Base-by-base conservation (phyloP, 1,140 invertebrate species). In the Hestina assimilis region DNA sequence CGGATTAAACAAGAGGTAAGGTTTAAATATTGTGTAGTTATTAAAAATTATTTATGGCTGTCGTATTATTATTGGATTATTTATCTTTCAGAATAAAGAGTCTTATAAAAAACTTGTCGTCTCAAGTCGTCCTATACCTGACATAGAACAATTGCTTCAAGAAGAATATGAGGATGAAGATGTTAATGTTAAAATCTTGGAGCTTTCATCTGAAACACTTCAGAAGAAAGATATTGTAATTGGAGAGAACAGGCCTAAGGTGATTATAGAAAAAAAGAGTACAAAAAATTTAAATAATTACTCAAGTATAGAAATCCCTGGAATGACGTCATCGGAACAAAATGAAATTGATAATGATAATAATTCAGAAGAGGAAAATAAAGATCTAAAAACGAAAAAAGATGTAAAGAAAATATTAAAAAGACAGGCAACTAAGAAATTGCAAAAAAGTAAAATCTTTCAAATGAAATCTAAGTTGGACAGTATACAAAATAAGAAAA, bases 151-250 rank as follows among this genome's bases (percentile, higher is more conserved):
- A 59, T 84, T 94, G 29, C 83, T 93, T 0, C 89, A 91, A 50
- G 89, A 93, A 66, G 91, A 94, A 65, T 94, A 88, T 72, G 93
- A 94, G 79, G 90, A 93, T 66, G 92, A 93, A n/a, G 91, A 93
- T 70, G 93, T 94, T 4, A 93, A 92, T 66, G 93, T 95, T 3
- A 94, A 93, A 85, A 92, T 95, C 48, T 89, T 93, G 0, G 93
- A 95, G 72, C 78, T 95, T 8, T 92, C 92, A 20, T 85, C 92
- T 35, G 91, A 91, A 40, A 91, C 92, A 24, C 83, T 94, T 41
- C 90, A 92, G 5, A 90, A 92, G 48, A 89, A 91, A 68, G 91
- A 91, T 60, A 91, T 92, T 71, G 92, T 93, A 81, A 93, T 95
- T 54, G 94, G 93, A 5, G 89, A 91, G 38, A 95, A 95, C 74